These are phyloP conservation scores for Scylla paramamosain DNA, from an alignment of 1,140 invertebrate genomes.

Conservation along the genomic window DNA sequence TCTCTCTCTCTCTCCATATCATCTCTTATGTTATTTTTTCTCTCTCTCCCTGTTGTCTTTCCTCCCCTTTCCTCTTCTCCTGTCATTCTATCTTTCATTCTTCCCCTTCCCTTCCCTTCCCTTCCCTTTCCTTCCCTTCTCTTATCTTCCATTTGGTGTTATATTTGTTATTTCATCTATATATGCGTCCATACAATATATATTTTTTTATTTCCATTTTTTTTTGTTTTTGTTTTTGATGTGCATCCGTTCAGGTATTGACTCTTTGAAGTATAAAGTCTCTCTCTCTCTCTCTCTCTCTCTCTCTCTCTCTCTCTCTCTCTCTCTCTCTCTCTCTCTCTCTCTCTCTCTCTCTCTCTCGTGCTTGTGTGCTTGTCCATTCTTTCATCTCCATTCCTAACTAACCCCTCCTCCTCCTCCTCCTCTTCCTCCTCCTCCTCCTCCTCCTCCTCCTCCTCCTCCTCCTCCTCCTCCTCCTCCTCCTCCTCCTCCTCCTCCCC, in stretches of 20 bases:
- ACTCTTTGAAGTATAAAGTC: neutral
- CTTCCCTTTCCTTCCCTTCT: too few relatives aligned
- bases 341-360: neutral
- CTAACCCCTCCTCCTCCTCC: neutral
- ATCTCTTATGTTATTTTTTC: too few relatives aligned
- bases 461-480: neutral
- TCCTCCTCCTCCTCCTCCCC: neutral
- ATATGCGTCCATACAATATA: neutral
- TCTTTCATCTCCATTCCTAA: neutral
- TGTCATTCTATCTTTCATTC: too few relatives aligned
- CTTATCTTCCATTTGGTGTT: too few relatives aligned
- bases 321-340: neutral
- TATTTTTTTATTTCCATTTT: neutral
- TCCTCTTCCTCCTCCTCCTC: neutral
- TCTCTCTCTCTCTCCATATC: too few relatives aligned
- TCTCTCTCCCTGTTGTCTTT: too few relatives aligned
- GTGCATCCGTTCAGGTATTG: neutral
- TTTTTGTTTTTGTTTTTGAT: neutral
- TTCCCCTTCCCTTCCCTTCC: too few relatives aligned
- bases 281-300: neutral
- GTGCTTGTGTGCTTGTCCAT: neutral
- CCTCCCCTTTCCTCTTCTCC: too few relatives aligned
- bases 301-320: neutral
- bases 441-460: neutral
- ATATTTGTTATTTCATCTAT: constrained; percentile 15